These are phyloP conservation scores for Phrynocephalus vlangalii DNA, from an alignment of 2,797 vertebrate genomes.

Conservation along the genomic window DNA sequence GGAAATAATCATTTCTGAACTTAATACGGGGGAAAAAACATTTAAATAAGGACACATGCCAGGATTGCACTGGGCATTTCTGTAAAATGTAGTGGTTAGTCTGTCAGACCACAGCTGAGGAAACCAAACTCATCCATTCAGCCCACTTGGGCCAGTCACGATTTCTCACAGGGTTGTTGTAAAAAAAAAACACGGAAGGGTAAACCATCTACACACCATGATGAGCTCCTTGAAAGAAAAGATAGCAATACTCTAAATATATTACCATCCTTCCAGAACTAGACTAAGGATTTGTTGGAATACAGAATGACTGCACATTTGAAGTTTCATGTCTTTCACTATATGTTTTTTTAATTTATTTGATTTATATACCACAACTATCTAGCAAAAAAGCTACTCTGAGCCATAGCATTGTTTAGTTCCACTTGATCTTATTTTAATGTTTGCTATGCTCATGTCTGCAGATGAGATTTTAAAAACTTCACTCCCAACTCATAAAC, in stretches of 20 bases:
- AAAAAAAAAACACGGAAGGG: no score
- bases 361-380: no score
- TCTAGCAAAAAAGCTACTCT: no score
- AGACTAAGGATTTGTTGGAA: no score
- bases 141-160: neutral
- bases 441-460: neutral
- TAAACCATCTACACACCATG: no score
- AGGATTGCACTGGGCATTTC: neutral
- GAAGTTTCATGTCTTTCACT: neutral
- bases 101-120: neutral
- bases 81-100: neutral
- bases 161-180: neutral
- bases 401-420: neutral
- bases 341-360: neutral
- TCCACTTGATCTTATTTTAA: neutral
- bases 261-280: no score
- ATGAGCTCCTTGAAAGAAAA: no score
- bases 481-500: neutral
- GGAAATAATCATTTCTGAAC: no score
- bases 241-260: no score
- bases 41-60: no score
- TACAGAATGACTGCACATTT: neutral
- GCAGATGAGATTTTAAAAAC: neutral
- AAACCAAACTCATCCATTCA: neutral
- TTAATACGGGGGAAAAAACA: no score